phyloP scores from a whole-genome alignment of 2,888 invertebrate genomes.

The Microctonus brassicae region DNA sequence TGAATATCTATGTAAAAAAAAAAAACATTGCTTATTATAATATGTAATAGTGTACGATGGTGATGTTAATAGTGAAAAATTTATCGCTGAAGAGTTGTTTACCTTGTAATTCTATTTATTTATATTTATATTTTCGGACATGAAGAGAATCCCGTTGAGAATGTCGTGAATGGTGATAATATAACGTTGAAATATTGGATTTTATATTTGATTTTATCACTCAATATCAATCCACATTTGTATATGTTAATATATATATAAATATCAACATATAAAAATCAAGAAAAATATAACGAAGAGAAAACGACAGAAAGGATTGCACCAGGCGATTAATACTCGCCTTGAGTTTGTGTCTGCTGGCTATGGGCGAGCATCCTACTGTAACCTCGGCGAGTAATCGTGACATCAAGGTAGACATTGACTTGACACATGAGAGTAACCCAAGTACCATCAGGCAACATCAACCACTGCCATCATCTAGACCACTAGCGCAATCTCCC shows the following conservation, averaged over 20 bases:
- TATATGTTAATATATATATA: not conserved
- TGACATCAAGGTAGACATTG: constrained; percentile 46
- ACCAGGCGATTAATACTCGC: constrained; percentile 34
- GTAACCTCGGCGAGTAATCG: constrained; percentile 56
- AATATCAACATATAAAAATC: not conserved
- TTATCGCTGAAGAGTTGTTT: too few relatives aligned
- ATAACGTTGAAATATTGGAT: constrained; percentile 17
- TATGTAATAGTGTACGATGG: too few relatives aligned
- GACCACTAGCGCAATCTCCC: not conserved
- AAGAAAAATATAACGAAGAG: not conserved
- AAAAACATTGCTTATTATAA: too few relatives aligned
- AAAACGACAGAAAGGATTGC: constrained; percentile 21
- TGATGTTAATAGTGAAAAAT: too few relatives aligned
- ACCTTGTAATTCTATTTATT: too few relatives aligned
- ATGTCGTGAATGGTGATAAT: constrained; percentile 31
- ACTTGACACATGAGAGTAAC: constrained; percentile 30
- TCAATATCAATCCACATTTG: not conserved
- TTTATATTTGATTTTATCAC: not conserved
- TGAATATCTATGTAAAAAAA: too few relatives aligned
- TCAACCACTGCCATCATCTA: not conserved
- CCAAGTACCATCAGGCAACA: constrained; percentile 30
- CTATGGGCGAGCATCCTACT: constrained; percentile 65
- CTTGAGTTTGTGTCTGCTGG: constrained; percentile 55
- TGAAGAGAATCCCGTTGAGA: constrained; percentile 34
- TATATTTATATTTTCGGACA: not conserved